Conservation (phyloP, 2,797 vertebrate genomes). For the Pseudomugil tenellus region DNA sequence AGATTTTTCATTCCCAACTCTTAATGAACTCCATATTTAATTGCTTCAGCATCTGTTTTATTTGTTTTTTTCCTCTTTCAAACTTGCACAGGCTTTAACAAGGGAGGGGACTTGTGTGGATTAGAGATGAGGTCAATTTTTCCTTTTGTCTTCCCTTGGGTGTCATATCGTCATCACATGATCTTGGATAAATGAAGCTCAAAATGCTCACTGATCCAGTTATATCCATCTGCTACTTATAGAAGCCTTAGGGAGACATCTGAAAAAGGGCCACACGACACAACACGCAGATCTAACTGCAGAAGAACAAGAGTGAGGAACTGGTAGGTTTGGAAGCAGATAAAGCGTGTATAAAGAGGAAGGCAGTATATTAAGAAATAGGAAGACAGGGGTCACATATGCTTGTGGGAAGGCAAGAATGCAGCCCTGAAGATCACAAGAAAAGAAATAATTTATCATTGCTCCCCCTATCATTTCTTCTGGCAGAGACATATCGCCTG, state of each 20-base stretch:
- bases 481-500: conserved; percentile 74
- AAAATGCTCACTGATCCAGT: conserved; percentile 42
- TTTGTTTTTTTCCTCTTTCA: conserved; percentile 13
- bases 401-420: conserved; percentile 73
- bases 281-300: conserved; percentile 47
- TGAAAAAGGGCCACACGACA: conserved; percentile 58
- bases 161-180: conserved; percentile 74
- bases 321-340: conserved; percentile 69
- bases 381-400: conserved; percentile 75
- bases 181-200: conserved; percentile 51
- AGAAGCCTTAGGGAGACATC: conserved; percentile 52
- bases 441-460: conserved; percentile 76
- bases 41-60: conserved; percentile 70
- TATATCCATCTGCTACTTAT: conserved; percentile 63
- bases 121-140: conserved; percentile 73
- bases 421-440: conserved; percentile 75
- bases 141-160: conserved; percentile 65
- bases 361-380: conserved; percentile 60
- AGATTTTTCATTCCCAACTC: conserved; percentile 65
- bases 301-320: conserved; percentile 56
- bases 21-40: conserved; percentile 65
- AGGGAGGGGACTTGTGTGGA: conserved; percentile 65
- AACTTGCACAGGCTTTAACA: conserved; percentile 65
- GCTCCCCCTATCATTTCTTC: conserved; percentile 71
- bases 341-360: conserved; percentile 62